phyloP scores from a whole-genome alignment of 2,888 invertebrate genomes.

The Calephelis perditalis region DNA sequence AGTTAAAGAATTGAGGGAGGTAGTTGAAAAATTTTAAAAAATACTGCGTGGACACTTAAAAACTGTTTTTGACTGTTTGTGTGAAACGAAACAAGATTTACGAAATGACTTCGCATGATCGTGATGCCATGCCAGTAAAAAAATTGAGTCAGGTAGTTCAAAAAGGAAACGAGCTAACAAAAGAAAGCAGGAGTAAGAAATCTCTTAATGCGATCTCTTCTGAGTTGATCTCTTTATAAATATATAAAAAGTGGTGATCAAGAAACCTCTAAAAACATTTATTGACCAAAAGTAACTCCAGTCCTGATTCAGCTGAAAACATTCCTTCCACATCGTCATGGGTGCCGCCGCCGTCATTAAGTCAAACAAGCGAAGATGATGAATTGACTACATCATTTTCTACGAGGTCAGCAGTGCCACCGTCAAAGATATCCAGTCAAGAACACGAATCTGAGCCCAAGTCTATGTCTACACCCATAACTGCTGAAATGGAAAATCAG shows the following conservation, averaged over 20 bases:
- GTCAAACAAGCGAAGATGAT: no score
- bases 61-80: neutral
- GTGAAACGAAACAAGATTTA: slow-evolving; percentile 14
- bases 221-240: neutral
- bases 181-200: neutral
- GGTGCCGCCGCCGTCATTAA: slow-evolving; percentile 21
- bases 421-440: no score
- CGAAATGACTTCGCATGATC: slow-evolving; percentile 18
- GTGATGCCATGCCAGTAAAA: slow-evolving; percentile 17
- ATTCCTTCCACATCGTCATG: slow-evolving; percentile 10
- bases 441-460: no score
- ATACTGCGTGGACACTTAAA: slow-evolving; percentile 14
- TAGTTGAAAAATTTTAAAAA: neutral
- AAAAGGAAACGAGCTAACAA: neutral
- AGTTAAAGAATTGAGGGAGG: no score
- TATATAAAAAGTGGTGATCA: neutral
- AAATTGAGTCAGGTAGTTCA: slow-evolving; percentile 19
- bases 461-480: no score
- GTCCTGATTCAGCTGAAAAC: no score
- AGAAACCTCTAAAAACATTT: neutral
- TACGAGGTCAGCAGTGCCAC: slow-evolving; percentile 13
- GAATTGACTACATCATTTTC: neutral
- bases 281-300: no score
- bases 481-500: no score
- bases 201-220: no score